Evolutionary conservation across 2,797 vertebrate genomes (phyloP), one percentile per base, ranked within the genome.

Genomic region (Rhynchonycteris naso): DNA sequence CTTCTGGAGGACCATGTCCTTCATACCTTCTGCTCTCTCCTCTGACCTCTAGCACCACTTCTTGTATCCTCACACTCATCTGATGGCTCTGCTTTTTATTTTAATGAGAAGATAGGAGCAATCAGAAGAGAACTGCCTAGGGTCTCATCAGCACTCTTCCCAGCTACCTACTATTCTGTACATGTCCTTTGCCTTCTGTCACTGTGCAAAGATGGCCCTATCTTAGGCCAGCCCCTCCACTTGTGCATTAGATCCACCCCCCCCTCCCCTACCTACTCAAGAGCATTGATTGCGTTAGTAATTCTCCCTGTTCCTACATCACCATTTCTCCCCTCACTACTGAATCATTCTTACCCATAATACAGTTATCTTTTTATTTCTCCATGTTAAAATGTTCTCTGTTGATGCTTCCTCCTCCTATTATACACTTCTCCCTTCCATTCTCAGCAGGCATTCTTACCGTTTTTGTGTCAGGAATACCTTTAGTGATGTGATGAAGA

Each of bases 301-400:
- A 18, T 85, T 81, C 50, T 75, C 14, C 50, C 50, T 75, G 50
- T 61, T 89, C 59, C 66, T 82, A 10, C 5, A 8, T 88, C 74
- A 76, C 35, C 68, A 30, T 79, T 68, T 83, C 30, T 61, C 30
- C 22, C 19, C 7, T 92, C 50, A 74, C 54, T 58, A 65, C 43
- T 93, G 90, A 96, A 66, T 87, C 84, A 84, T 80, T 71, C 93
- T 90, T 58, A n/a, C 88, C 65, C 86, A 75, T 87, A 66, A n/a
- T 72, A 94, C 87, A 76, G 52, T 58, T 85, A 84, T 15, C 63
- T 54, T 86, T 92, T 88, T 61, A 35, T 83, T 69, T 75, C 61
- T 90, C 50, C 47, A 4, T 19, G 26, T 80, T 87, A 71, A 72
- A 71, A 84, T 54, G 81, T 81, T 65, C 26, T 87, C 15, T 88